These are phyloP conservation scores for Tetanocera ferruginea DNA, from an alignment of 2,888 invertebrate species.

Conservation along the genomic window DNA sequence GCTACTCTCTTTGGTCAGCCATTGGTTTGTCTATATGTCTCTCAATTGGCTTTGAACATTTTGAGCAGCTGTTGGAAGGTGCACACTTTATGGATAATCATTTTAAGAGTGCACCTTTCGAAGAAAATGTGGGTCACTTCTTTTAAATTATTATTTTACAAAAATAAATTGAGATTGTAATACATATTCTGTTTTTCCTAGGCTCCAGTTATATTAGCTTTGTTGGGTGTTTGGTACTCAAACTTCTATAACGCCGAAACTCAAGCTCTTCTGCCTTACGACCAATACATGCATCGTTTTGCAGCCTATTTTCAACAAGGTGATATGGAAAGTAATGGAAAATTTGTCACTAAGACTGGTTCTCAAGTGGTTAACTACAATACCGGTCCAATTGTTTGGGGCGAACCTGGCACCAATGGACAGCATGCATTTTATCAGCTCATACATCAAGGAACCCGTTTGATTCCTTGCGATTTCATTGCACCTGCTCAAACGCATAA, in stretches of 20 bases:
- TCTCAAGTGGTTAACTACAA: conserved; percentile 72
- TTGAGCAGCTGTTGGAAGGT: conserved; percentile 90
- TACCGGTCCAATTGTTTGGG: conserved; percentile 73
- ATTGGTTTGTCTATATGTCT: conserved; percentile 97
- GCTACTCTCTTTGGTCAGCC: conserved; percentile 98
- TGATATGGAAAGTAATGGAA: conserved; percentile 99
- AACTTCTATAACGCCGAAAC: conserved; percentile 97
- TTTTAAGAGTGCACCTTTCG: conserved; percentile 86
- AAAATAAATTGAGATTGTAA: neutral
- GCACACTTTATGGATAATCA: conserved; percentile 96
- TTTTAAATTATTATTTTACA: neutral
- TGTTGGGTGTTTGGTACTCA: conserved; percentile 93
- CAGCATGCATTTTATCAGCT: conserved; percentile 99
- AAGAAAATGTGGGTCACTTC: conserved; percentile 82
- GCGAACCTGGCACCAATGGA: conserved; percentile 99
- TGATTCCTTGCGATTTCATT: conserved; percentile 97
- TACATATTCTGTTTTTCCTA: conserved; percentile 66
- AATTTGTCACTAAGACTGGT: conserved; percentile 82
- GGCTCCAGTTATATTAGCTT: conserved; percentile 93
- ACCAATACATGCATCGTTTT: conserved; percentile 98
- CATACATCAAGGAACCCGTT: conserved; percentile 86
- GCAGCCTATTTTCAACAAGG: conserved; percentile 99
- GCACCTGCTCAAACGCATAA: conserved; percentile 94
- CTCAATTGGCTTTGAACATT: conserved; percentile 94
- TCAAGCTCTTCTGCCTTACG: conserved; percentile 96